These are phyloP conservation scores for Candoia aspera DNA, from an alignment of 2,113 vertebrate genomes.

Conservation along the genomic window DNA sequence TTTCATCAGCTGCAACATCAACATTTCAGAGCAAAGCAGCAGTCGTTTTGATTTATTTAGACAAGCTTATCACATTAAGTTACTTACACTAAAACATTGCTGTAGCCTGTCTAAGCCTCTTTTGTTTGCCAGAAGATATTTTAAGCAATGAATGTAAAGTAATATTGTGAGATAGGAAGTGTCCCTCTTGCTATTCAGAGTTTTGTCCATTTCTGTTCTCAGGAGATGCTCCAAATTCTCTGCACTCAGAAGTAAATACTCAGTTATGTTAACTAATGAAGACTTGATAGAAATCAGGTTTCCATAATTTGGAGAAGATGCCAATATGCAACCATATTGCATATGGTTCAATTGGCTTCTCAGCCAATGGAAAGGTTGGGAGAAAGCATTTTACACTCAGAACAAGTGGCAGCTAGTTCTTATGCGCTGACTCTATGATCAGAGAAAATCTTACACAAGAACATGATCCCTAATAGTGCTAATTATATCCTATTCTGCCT, in stretches of 20 bases:
- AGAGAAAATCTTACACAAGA: too few species aligned
- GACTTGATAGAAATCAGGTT: neutral
- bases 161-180: accelerated
- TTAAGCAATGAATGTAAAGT: neutral
- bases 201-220: accelerated
- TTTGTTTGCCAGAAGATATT: neutral
- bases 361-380: neutral
- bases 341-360: too few species aligned
- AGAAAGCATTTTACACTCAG: neutral
- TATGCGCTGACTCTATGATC: neutral
- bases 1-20: neutral
- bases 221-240: conserved; percentile 11
- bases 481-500: neutral
- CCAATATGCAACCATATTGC: too few species aligned
- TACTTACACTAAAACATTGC: neutral
- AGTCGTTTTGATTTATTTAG: conserved; percentile 23
- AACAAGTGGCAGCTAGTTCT: neutral
- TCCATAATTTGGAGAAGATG: neutral
- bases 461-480: neutral
- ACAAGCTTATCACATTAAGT: conserved; percentile 23
- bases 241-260: neutral
- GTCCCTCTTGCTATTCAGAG: neutral
- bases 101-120: neutral
- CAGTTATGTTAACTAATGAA: neutral
- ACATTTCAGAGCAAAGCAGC: neutral